Percentiles rank a stretch among this genome's conserved stretches.
phyloP scores from a whole-genome alignment of 2,797 vertebrate genomes.

The Anguilla obscura region DNA sequence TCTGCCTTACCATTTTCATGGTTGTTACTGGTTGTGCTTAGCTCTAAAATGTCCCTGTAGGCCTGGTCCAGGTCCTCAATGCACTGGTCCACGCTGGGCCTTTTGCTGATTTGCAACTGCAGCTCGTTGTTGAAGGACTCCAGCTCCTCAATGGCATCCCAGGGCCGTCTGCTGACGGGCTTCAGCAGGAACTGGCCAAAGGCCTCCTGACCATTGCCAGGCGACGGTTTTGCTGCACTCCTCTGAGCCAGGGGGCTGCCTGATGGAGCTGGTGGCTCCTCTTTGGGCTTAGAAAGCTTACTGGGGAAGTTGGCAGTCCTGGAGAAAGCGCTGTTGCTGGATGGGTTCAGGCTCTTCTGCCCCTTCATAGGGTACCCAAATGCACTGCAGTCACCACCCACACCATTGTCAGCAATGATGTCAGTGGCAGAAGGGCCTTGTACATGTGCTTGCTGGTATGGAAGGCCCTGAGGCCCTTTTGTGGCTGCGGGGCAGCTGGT shows the following conservation, averaged over 20 bases:
- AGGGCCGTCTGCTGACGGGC: conserved; percentile 89
- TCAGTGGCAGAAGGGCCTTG: conserved; percentile 54
- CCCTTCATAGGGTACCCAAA: conserved; percentile 72
- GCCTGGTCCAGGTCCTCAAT: conserved; percentile 57
- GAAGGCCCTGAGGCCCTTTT: conserved; percentile 63
- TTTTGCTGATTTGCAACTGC: conserved; percentile 78
- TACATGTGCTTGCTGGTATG: conserved; percentile 52
- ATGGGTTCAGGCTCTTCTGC: conserved; percentile 80
- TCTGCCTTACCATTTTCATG: conserved; percentile 38
- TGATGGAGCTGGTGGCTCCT: conserved; percentile 53
- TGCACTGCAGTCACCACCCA: conserved; percentile 61
- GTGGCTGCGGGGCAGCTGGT: conserved; percentile 81
- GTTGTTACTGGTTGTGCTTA: conserved; percentile 49
- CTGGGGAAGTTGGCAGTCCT: conserved; percentile 55
- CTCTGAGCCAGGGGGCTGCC: conserved; percentile 50
- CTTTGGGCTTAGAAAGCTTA: conserved; percentile 57
- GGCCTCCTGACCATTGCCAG: conserved; percentile 74
- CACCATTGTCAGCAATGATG: conserved; percentile 49
- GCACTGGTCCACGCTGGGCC: conserved; percentile 63
- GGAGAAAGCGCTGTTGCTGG: conserved; percentile 88
- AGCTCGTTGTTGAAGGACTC: conserved; percentile 97
- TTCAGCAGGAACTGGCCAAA: conserved; percentile 97
- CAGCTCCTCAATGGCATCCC: conserved; percentile 91
- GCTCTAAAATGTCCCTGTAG: conserved; percentile 54
- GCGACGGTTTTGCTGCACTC: conserved; percentile 50